Evolutionary conservation across 2,113 vertebrate species (phyloP), one percentile per base, ranked within the genome.

Genomic region (Rana temporaria): DNA sequence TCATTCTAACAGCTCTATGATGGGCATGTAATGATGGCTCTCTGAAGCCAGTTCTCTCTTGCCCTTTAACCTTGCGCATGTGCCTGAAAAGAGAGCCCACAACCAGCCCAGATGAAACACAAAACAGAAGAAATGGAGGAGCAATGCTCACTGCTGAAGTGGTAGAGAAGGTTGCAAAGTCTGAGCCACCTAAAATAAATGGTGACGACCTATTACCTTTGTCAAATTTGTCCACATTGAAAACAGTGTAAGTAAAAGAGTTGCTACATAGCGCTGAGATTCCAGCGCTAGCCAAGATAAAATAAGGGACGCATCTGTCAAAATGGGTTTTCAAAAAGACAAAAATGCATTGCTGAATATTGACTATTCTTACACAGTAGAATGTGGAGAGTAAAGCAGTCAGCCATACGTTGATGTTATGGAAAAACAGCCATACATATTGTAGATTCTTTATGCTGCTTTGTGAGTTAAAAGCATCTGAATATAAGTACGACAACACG

Each of bases 331-430:
- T 83, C 4, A 83, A 83, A 20, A 12, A 2, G 18, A 42, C 52
- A 14, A 83, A 83, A 17, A 75, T 42, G 14, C 19, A 48, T 26
- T 8, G 24, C 15, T 48, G 20, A 1, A 67, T 68, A 30, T 76
- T 83, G 9, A 68, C 72, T 5, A 83, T 60, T 3, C 72, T 53
- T 20, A 83, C 81, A 55, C 81, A 83, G 55, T 83, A 83, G 38
- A 76, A 68, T 6, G 24, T 20, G n/a, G 62, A 48, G 3, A 82
- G 63, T 48, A 48, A 82, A 5, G 80, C 42, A 17, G 63, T 71
- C n/a, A 56, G 30, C 71, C 80, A 75, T 17, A 76, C 4, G 72
- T 63, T 60, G 20, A 26, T 26, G 34, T 53, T n/a, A 38, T 38
- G 74, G 18, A 68, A 68, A 74, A 76, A 83, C 30, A 83, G 55